Evolutionary conservation across 2,888 invertebrate species (phyloP), one percentile per base, ranked within the genome.

Genomic region (Sympetrum striolatum): DNA sequence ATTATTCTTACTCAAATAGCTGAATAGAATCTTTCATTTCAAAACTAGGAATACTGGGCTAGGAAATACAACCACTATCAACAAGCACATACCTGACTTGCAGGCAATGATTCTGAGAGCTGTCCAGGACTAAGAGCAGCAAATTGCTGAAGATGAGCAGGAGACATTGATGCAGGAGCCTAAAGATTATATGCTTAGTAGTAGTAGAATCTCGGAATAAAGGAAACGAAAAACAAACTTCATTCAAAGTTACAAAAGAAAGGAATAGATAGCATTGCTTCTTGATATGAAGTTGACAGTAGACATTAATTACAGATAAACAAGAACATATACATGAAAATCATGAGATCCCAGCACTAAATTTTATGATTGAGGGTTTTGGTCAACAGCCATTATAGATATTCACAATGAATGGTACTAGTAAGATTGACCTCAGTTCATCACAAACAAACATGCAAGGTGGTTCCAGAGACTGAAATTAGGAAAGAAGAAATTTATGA

Each of bases 111-210:
- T 95, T 97, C 97, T 93, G 96, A 96, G 93, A 96, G 95, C 94
- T 96, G 95, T 93, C 95, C 95, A 92, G 95, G 95, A 93, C 95
- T 95, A 93, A 95, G 93, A 92, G 95, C 95, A 92, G 95, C 95
- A 93, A 96, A 96, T 94, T 96, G 96, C 94, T 96, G 96, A 93
- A 96, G 96, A 95, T 97, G 97, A 94, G 97, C 97, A 92, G 97
- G 97, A 92, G 97, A 97, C 97, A 98, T 97, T 94, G 97, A 97
- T 94, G 98, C 98, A 93, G 98, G 98, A 94, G 98, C 98, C 97
- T 98, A 73, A 73, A 31, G 73, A 73, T 73, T 73, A 73, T 31
- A 73, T 73, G 31, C 31, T 73, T 73, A 73, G 25, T 73, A 73
- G 73, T 73, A 73, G 25, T 73, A 73, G 73, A 73, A 73, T 73